Evolutionary conservation across 2,888 invertebrate species (phyloP), one percentile per base, ranked within the genome.

Genomic region (Sinopyrophorus schimmeli): DNA sequence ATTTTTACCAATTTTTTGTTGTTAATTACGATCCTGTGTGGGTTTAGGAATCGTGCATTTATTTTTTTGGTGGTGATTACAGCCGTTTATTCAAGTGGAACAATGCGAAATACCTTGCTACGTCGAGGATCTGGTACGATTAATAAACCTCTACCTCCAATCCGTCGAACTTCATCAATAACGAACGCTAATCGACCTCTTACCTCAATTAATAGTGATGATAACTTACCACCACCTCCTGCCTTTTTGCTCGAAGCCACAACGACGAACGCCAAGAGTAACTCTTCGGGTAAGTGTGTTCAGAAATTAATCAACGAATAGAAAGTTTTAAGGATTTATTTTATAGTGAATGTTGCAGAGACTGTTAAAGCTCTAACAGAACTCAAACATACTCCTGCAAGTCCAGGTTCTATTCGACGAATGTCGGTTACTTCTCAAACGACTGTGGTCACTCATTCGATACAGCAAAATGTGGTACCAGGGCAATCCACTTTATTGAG

Each of bases 281-380:
- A 44, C 17, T 15, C 26, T 12, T 30, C 39, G 21, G 53, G 54
- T 47, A 49, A 47, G 24, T 9, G 2, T 14, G 14, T 21, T 23
- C 5, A 9, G 15, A 4, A 15, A 21, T 23, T 14, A 37, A 23
- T n/a, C 7, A 10, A 26, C 15, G 9, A 15, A 30, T 37, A 23
- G 14, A n/a, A n/a, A n/a, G n/a, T n/a, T n/a, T n/a, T n/a, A n/a
- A n/a, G n/a, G n/a, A n/a, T 24, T 14, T 37, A 3, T 6, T 24
- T 26, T 27, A 6, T 77, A 35, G 77, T 84, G 23, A 86, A 84
- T 63, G 92, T 92, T 10, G 90, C 92, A 0, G 91, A 92, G 71
- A 90, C 91, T 0, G 89, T 92, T 4, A 88, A 90, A 68, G 90
- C 89, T 26, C 74, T 92, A 44, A 91, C 90, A 0, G 89, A 91